Conservation (phyloP, 2,113 vertebrate species). For the Sebastes schlegelii region DNA sequence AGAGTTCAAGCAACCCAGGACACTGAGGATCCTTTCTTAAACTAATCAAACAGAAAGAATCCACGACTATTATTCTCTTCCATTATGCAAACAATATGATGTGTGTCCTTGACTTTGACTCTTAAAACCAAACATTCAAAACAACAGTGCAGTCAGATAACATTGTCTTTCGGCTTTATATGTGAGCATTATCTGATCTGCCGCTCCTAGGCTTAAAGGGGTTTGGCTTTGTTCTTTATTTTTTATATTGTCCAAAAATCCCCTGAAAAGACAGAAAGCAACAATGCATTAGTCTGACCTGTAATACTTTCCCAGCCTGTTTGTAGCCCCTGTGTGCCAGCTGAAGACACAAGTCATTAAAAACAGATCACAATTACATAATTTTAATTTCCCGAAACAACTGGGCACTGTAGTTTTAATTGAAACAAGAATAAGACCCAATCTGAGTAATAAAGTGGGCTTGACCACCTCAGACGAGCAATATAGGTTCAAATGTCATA, state of each 20-base stretch:
- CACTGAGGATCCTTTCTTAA: background rate
- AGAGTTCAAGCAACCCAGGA: background rate
- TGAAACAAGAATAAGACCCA: background rate
- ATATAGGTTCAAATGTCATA: background rate
- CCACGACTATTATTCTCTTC: background rate
- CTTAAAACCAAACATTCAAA: background rate
- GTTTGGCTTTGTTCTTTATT: background rate
- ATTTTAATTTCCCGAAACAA: background rate
- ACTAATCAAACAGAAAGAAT: background rate
- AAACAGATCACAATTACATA: background rate
- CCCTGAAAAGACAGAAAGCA: background rate
- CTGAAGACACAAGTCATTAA: background rate
- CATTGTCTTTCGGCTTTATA: background rate
- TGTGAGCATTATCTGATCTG: background rate
- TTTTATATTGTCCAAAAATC: slow-evolving; percentile 2
- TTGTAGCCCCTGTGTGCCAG: background rate
- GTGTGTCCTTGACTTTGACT: background rate
- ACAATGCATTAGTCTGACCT: background rate
- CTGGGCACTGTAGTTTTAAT: background rate
- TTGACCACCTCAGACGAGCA: background rate
- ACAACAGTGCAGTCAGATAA: background rate
- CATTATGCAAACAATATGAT: background rate
- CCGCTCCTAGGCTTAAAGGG: background rate
- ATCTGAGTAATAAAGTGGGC: background rate
- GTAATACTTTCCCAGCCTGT: background rate